Base-by-base conservation (phyloP, 1,140 invertebrate genomes). In the Zophobas morio region DNA sequence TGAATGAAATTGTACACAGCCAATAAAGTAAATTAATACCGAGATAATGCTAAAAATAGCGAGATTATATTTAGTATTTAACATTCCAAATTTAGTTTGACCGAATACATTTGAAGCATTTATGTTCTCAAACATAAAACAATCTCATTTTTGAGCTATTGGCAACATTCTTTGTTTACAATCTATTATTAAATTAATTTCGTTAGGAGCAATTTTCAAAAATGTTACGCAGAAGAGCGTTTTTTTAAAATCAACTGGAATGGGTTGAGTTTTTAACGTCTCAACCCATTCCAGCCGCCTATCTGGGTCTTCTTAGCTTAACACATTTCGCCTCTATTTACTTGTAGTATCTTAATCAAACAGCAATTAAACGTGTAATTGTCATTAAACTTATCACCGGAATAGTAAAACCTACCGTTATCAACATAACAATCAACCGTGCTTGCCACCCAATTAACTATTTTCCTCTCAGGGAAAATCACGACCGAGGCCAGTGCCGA, bases 391-490 rank as follows among this genome's bases (percentile, higher is more conserved):
- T 66, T 66, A 66, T 66, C 60, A 66, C 60, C 60, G 20, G 60
- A 33, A 66, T 66, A 66, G 60, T 66, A 66, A 66, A 66, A 66
- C 60, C 37, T 66, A 32, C 39, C 35, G 35, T 63, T 66, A 66
- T 66, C 60, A 42, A 42, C n/a, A 66, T 66, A 66, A 66, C 37
- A 20, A 20, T 20, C 20, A 20, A 20, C n/a, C 33, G 60, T 66
- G 60, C 60, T 42, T 66, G 32, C 0, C 20, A 66, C 42, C 36
- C 36, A 63, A 66, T 66, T 20, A 5, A 60, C 36, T 66, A 42
- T 60, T 72, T 6, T 47, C 5, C 6, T 72, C 37, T 42, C 20
- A 77, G 46, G 66, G 75, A 60, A 79, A 75, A 73, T 56, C 75
- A 42, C 54, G 77, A 20, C 36, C 71, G 1, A 73, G 77, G 20